Base-by-base conservation (phyloP, 2,113 vertebrate genomes). In the Macrotis lagotis region DNA sequence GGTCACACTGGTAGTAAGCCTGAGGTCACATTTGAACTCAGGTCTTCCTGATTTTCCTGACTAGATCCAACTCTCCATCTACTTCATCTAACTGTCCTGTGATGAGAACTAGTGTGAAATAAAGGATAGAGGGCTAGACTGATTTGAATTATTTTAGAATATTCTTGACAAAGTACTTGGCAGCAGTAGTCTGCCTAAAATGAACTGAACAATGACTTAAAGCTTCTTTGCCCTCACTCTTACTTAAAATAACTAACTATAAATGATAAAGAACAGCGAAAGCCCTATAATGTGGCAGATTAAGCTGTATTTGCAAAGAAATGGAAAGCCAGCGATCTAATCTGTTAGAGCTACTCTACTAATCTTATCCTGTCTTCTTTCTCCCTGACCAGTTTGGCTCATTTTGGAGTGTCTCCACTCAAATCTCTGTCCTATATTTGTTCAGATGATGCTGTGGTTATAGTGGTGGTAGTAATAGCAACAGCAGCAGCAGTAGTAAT, bases 181-280 rank as follows among this genome's bases (percentile, higher is more conserved):
- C 28, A 59, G 59, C 37, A 92, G 91, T 92, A 92, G 51, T 94
- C 31, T 12, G 66, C 91, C 55, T 83, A 55, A 92, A 94, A 55
- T 91, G 55, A 31, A 25, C 59, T 59, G 48, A 59, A 55, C 51
- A 74, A 55, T 95, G 92, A 89, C 28, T 16, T 44, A 59, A 89
- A 91, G 19, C 16, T 49, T 48, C 90, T 92, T 90, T 48, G 19
- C n/a, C 74, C 44, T 95, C 53, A n/a, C 5, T 44, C 14, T 92
- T 51, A 95, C 93, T 93, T 93, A 49, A 92, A 52, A 16, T 44
- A 50, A 55, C 92, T 26, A 3, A 55, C n/a, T 53, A 88, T 44
- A 47, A 90, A 12, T 88, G 19, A 95, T 25, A 28, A 0, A 48
- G 8, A 11, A 16, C 47, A 48, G 25, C 88, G n/a, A n/a, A n/a